Evolutionary conservation across 2,113 vertebrate species (phyloP).

Genomic region (Tachycineta bicolor): DNA sequence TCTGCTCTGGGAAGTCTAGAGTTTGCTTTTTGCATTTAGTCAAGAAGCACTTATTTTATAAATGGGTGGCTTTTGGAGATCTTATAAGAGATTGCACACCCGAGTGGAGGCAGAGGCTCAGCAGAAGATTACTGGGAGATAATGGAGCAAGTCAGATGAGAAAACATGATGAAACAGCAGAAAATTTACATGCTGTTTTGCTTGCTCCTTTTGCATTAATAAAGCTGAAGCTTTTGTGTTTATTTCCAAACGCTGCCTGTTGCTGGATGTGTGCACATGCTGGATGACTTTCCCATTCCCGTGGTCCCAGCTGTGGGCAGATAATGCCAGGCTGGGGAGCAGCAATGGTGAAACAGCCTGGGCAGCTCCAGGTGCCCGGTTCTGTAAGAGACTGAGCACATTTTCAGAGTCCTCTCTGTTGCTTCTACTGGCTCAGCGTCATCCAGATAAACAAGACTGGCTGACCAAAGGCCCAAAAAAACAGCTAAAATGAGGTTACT

Average conservation of each 20-base stretch:
- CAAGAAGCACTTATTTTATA: conserved; percentile 28
- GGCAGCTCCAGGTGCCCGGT: neutral
- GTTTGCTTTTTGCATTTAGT: neutral
- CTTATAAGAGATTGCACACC: neutral
- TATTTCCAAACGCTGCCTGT: neutral
- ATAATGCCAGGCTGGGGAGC: neutral
- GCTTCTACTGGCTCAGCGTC: neutral
- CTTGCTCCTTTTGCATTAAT: neutral
- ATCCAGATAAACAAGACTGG: neutral
- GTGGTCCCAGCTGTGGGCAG: neutral
- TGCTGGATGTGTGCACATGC: rapidly evolving
- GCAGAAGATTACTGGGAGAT: conserved; percentile 30
- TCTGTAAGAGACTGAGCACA: neutral
- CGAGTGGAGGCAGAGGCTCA: neutral
- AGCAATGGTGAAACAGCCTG: neutral
- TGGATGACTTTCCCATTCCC: neutral
- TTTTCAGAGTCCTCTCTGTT: neutral
- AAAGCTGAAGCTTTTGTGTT: neutral
- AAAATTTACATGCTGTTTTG: conserved; percentile 31
- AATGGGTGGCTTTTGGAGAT: neutral
- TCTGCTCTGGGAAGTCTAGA: neutral
- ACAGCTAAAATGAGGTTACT: neutral
- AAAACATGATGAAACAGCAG: conserved; percentile 45
- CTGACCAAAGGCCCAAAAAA: neutral
- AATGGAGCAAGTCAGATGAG: conserved; percentile 41